A percentile compares a stretch with the other conserved stretches of the same genome.
These are phyloP conservation scores for Teleogryllus occipitalis DNA, from an alignment of 1,140 invertebrate genomes.

Conservation along the genomic window DNA sequence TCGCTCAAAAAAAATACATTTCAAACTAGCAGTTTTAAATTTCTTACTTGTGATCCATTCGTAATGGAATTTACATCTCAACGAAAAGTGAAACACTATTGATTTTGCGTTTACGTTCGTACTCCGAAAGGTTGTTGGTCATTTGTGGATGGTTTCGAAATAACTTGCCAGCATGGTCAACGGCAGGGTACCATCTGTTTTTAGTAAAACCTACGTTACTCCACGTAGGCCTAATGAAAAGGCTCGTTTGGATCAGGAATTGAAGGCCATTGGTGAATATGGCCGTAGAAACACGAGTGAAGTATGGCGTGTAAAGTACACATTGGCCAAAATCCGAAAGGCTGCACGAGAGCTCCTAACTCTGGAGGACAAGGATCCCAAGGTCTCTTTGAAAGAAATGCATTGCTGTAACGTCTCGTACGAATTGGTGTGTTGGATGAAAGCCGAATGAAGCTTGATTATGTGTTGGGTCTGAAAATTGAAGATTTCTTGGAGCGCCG, in stretches of 20 bases:
- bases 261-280: slow-evolving; percentile 98
- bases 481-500: slow-evolving; percentile 99
- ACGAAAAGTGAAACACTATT: no score
- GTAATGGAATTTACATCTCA: no score
- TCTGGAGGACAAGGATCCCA: slow-evolving; percentile 95
- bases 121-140: no score
- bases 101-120: no score
- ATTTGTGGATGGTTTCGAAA: no score
- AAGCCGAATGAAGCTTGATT: slow-evolving; percentile 99
- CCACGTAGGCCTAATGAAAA: slow-evolving; percentile 99
- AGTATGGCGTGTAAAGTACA: slow-evolving; percentile 98
- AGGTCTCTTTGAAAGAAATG: slow-evolving; percentile 97
- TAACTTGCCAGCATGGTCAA: slow-evolving; percentile 63
- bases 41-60: no score
- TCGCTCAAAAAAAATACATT: no score
- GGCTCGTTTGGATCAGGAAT: slow-evolving; percentile 97
- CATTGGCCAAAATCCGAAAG: slow-evolving; percentile 97
- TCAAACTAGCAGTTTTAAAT: no score
- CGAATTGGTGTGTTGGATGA: slow-evolving; percentile 97
- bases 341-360: slow-evolving; percentile 97
- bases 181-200: slow-evolving; percentile 86
- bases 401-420: slow-evolving; percentile 91
- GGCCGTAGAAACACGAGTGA: slow-evolving; percentile 98
- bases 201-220: slow-evolving; percentile 96
- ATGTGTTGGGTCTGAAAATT: slow-evolving; percentile 94